Percentiles rank a stretch among this genome's conserved stretches.
phyloP scores from a whole-genome alignment of 2,797 vertebrate species.

The Liparis tanakae region DNA sequence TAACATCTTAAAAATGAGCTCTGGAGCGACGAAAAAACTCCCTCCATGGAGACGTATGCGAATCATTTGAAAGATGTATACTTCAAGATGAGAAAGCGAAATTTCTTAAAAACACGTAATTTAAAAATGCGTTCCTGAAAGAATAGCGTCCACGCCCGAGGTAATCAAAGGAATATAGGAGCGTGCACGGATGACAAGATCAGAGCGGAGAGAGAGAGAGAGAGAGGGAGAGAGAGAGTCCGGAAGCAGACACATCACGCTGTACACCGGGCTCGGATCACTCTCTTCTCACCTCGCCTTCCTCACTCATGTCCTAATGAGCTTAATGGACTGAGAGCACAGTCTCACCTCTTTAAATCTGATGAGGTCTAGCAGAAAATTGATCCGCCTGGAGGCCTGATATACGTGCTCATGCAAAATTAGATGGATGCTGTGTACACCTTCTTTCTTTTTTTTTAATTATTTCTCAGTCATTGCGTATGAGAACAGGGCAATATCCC shows the following conservation, averaged over 20 bases:
- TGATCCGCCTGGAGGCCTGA: constrained; percentile 71
- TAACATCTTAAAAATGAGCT: not conserved
- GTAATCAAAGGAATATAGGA: constrained; percentile 27
- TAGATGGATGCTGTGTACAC: constrained; percentile 40
- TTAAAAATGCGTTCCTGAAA: not conserved
- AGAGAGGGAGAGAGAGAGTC: not conserved
- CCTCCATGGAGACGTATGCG: not conserved
- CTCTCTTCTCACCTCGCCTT: constrained; percentile 64
- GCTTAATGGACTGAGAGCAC: constrained; percentile 74
- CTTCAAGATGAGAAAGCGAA: not conserved
- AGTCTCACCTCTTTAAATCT: constrained; percentile 77
- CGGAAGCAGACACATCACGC: constrained; percentile 32
- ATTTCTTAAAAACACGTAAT: constrained; percentile 3
- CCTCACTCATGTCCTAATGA: constrained; percentile 76
- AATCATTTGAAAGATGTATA: not conserved
- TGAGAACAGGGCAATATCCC: not conserved
- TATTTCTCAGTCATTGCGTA: not conserved
- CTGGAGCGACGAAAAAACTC: not conserved
- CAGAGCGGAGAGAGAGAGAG: constrained; percentile 17
- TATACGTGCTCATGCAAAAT: constrained; percentile 63
- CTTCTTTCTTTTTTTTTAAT: not conserved
- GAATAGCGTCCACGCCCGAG: constrained; percentile 14
- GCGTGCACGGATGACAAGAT: constrained; percentile 37
- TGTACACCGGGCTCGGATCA: constrained; percentile 53
- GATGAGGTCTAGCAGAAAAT: constrained; percentile 74